Percentiles rank a stretch among this genome's conserved stretches.
Evolutionary conservation across 2,797 vertebrate genomes (phyloP).

Genomic region (Anguilla pacifica): DNA sequence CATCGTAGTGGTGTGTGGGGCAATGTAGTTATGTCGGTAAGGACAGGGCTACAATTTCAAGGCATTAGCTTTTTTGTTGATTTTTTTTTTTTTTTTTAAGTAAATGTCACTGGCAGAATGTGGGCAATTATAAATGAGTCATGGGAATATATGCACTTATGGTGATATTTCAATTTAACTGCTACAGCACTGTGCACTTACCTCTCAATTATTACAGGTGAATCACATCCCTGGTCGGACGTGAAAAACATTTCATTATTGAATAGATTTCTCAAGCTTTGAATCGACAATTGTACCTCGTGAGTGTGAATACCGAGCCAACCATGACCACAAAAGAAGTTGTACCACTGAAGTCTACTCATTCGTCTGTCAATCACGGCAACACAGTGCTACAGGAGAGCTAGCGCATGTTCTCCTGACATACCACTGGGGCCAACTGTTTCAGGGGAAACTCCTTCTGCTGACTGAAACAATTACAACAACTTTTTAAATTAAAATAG

Average conservation of each 20-base stretch:
- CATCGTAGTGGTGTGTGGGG: not conserved
- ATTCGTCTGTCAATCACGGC: no score
- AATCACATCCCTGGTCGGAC: not conserved
- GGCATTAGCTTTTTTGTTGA: not conserved
- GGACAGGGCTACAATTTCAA: not conserved
- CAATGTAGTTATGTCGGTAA: not conserved
- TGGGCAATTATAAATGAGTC: conserved; percentile 1
- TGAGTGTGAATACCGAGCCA: not conserved
- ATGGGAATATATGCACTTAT: not conserved
- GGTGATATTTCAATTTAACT: not conserved
- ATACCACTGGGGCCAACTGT: no score
- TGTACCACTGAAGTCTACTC: no score
- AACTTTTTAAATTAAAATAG: no score
- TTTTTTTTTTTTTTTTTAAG: not conserved
- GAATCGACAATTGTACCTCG: not conserved
- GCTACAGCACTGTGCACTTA: not conserved
- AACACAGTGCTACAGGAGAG: no score
- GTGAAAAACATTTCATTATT: not conserved
- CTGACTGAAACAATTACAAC: no score
- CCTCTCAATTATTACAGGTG: not conserved
- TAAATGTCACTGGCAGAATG: conserved; percentile 5
- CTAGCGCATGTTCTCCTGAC: no score
- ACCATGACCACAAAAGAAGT: no score
- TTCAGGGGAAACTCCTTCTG: no score
- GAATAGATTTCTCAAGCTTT: not conserved